Percentiles rank a stretch among this genome's conserved stretches.
Conservation (phyloP, 2,113 vertebrate species). For the Gobio gobio region DNA sequence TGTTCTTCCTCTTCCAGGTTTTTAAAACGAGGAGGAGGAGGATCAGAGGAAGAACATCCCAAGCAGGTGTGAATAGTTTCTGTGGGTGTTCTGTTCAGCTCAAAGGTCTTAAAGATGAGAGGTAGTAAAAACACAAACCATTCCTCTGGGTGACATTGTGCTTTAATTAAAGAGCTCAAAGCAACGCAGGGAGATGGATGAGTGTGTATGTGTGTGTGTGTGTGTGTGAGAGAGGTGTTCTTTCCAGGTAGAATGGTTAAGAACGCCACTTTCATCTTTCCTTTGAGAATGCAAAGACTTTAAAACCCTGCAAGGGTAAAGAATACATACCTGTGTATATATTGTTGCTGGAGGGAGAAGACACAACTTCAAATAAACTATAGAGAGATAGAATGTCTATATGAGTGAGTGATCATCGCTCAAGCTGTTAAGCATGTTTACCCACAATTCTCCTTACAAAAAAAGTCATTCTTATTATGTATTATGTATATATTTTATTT, state of each 20-base stretch:
- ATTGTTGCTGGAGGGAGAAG: constrained; percentile 8
- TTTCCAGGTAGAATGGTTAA: constrained; percentile 39
- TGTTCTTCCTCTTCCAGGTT: constrained; percentile 18
- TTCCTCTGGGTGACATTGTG: constrained; percentile 43
- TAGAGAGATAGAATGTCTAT: neutral
- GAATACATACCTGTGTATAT: constrained; percentile 18
- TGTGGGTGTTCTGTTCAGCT: constrained; percentile 52
- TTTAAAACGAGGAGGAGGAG: constrained; percentile 1
- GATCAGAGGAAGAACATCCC: constrained; percentile 26
- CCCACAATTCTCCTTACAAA: neutral
- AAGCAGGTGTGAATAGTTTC: constrained; percentile 49
- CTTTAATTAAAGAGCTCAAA: constrained; percentile 54
- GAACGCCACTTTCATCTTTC: constrained; percentile 48
- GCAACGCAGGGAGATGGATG: constrained; percentile 36
- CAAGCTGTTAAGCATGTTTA: neutral
- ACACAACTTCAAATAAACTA: constrained; percentile 9
- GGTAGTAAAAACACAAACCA: constrained; percentile 29
- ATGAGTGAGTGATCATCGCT: neutral
- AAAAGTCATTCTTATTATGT: too few species aligned
- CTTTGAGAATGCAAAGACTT: constrained; percentile 41
- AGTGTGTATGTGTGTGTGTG: constrained; percentile 34
- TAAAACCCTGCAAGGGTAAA: constrained; percentile 15
- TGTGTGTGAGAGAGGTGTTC: constrained; percentile 26
- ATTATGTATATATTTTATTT: too few species aligned
- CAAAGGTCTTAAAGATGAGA: constrained; percentile 48